A percentile compares a stretch with the other conserved stretches of the same genome.
Conservation (phyloP, 35 echinoderm and acorn worm species). For the Holothuria glaberrima region DNA sequence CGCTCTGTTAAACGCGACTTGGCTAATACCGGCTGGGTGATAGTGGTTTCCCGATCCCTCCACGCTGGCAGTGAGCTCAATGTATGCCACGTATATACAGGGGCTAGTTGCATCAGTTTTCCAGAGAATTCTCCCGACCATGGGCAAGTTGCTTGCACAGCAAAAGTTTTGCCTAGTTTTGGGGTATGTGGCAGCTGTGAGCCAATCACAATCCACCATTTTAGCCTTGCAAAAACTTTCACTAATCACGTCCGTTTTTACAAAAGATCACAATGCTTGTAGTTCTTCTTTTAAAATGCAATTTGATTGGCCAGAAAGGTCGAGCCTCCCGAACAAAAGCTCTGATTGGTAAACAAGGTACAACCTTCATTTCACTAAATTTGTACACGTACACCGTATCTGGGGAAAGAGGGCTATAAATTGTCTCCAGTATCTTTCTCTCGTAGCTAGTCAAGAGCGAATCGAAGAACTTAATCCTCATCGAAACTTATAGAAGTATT, state of each 20-base stretch:
- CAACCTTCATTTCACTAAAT: not conserved
- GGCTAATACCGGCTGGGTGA: too few species aligned
- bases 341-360: not conserved
- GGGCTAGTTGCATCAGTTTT: not conserved
- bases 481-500: too few species aligned
- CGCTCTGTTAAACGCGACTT: too few species aligned
- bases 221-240: not conserved
- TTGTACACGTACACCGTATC: conserved; percentile 2
- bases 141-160: conserved; percentile 24
- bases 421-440: too few species aligned
- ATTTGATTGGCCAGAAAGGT: conserved; percentile 8
- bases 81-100: too few species aligned
- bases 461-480: too few species aligned
- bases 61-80: too few species aligned
- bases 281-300: not conserved
- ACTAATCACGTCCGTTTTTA: not conserved
- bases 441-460: too few species aligned
- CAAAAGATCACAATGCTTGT: too few species aligned
- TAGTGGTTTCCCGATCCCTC: not conserved
- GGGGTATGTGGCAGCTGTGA: conserved; percentile 1
- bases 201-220: conserved; percentile 15
- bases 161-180: not conserved
- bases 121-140: conserved; percentile 20
- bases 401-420: too few species aligned
- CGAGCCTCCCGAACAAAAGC: conserved; percentile 7